Base-by-base conservation (phyloP, 2,113 vertebrate species). In the Cephalopterus ornatus region DNA sequence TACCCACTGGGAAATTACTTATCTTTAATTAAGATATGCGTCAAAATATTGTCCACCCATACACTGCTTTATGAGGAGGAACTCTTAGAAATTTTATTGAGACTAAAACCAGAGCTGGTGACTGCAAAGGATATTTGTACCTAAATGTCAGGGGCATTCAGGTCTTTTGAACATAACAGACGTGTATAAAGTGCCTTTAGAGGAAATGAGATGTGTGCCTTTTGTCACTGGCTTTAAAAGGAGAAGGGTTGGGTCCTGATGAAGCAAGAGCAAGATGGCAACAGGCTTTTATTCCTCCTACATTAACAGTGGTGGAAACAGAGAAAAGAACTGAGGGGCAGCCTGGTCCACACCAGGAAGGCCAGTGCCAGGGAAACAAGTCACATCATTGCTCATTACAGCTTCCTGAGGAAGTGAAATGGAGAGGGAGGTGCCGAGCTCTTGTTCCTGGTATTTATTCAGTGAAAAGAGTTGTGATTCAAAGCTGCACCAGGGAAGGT, bases 401-500 rank as follows among this genome's bases (percentile, higher is more conserved):
- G 13, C 37, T 41, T 30, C 27, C 42, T 11, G 30, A 39, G 70
- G 8, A 67, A 41, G 5, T 8, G 24, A 24, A 13, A 44, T 24
- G 39, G 24, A 56, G 49, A 35, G 14, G 8, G 22, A 71, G 7
- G 3, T 52, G 20, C 23, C 86, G 44, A 75, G 5, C 28, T 79
- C 12, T n/a, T 50, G 26, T n/a, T 32, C 3, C 18, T 6, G 20
- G 2, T 4, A 39, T n/a, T 68, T 28, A 41, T 24, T 68, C 27
- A 49, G 15, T 7, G 20, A 41, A 2, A 35, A 6, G 5, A n/a
- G 0, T 1, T 5, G 11, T 28, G 5, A 6, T 22, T 71, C 23
- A 88, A 87, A 67, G 14, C 46, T 71, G 26, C 6, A 4, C 5
- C 33, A 26, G 22, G 4, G 12, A 32, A 19, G 24, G 19, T 9